Percentiles rank a stretch among this genome's conserved stretches.
phyloP scores from a whole-genome alignment of 2,113 vertebrate genomes.

The Nesoenas mayeri region DNA sequence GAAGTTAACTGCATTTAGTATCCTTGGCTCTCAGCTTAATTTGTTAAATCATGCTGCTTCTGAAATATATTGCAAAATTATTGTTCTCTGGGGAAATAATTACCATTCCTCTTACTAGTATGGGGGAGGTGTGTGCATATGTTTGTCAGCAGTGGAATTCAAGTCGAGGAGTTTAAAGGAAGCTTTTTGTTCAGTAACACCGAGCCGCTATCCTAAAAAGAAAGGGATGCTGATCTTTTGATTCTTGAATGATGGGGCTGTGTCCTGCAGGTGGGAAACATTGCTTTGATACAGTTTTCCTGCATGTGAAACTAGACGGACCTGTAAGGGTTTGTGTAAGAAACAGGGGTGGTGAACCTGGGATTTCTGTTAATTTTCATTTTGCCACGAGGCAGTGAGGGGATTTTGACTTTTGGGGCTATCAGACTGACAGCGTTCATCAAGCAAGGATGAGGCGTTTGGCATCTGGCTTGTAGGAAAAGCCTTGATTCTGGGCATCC shows the following conservation, averaged over 20 bases:
- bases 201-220: not conserved
- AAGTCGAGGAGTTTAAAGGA: not conserved
- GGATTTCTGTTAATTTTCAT: not conserved
- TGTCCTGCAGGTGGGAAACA: not conserved
- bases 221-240: not conserved
- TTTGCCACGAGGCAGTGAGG: fast-evolving
- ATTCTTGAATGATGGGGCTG: not conserved
- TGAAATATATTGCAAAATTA: conserved; percentile 69
- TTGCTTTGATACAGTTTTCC: not conserved
- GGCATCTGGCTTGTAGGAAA: not conserved
- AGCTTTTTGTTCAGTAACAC: not conserved
- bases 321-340: not conserved
- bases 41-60: conserved; percentile 69
- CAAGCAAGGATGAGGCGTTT: not conserved
- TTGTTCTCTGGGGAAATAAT: conserved; percentile 73
- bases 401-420: not conserved
- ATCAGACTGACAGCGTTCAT: fast-evolving
- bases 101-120: conserved; percentile 53
- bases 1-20: conserved; percentile 49
- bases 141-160: conserved; percentile 59
- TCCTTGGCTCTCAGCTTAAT: conserved; percentile 59
- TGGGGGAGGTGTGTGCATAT: not conserved
- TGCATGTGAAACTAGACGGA: not conserved
- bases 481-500: not conserved
- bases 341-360: not conserved